Base-by-base conservation (phyloP, 1,140 invertebrate genomes). In the Nixonia krombeini region DNA sequence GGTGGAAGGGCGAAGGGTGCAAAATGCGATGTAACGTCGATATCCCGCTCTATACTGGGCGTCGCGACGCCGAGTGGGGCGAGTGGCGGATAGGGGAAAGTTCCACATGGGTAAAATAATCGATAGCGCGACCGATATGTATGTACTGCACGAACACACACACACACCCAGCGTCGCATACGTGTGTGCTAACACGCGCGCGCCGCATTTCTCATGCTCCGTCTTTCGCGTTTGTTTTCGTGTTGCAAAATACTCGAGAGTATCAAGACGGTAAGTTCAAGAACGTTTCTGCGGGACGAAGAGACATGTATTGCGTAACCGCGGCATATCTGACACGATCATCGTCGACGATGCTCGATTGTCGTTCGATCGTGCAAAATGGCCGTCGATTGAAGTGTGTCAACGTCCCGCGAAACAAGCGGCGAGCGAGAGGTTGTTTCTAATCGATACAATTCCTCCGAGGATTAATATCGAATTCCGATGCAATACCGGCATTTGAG, bases 81-180 rank as follows among this genome's bases (percentile, higher is more conserved):
- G 59, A 52, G 47, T 55, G 57, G 68, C 61, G 72, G 38, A 75
- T 70, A 73, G 76, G 75, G 76, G 78, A 73, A 78, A 80, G 75
- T 82, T 81, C 75, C 75, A 82, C 79, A 82, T 82, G 78, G 77
- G 72, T 74, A 74, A 82, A 84, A 84, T 83, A 85, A 85, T 85
- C 83, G 83, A 85, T 85, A 72, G 21, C 62, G 49, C 71, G 63
- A 66, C 63, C 69, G 58, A 65, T 70, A 70, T 65, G 68, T 71
- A 66, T 58, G 55, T 66, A 63, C 62, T 53, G 12, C 15, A n/a
- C 16, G 33, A 16, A 41, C 21, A 21, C 49, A 18, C 40, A 51
- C 55, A 21, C 23, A 10, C 29, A 46, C 46, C 51, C 41, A 23
- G 6, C 23, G 13, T 10, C 13, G 16, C 42, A 53, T 46, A 13